A percentile compares a stretch with the other conserved stretches of the same genome.
Conservation (phyloP, 2,888 invertebrate species). For the Mayetiola destructor region DNA sequence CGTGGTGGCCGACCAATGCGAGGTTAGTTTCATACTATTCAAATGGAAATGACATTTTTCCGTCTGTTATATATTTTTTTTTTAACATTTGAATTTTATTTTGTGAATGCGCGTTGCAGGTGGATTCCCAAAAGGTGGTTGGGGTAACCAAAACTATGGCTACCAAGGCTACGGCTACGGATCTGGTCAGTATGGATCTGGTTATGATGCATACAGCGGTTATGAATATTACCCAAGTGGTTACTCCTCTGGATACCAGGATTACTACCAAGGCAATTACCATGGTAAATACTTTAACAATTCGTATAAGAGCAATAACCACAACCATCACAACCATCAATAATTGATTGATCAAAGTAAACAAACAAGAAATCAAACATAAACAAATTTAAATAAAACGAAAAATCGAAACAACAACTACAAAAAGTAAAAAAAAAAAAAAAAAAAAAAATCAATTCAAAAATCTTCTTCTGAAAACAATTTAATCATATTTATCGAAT, state of each 20-base stretch:
- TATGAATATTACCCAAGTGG: conserved; percentile 49
- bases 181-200: conserved; percentile 32
- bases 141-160: conserved; percentile 57
- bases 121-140: conserved; percentile 44
- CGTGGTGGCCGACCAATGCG: conserved; percentile 49
- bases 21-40: not conserved
- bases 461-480: too few species aligned
- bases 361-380: not conserved
- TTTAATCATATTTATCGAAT: too few species aligned
- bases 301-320: conserved; percentile 30
- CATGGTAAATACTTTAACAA: conserved; percentile 23
- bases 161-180: conserved; percentile 43
- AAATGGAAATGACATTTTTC: conserved; percentile 1
- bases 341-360: not conserved
- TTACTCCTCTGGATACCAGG: conserved; percentile 65
- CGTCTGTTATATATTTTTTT: conserved; percentile 9
- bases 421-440: not conserved
- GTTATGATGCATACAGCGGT: conserved; percentile 40
- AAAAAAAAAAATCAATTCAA: not conserved
- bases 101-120: conserved; percentile 22
- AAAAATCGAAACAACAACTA: not conserved
- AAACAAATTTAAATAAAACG: not conserved
- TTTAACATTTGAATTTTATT: not conserved
- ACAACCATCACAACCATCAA: conserved; percentile 28
- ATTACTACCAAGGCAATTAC: conserved; percentile 42